These are phyloP conservation scores for Habrosyne pyritoides DNA, from an alignment of 2,888 invertebrate genomes.

Conservation along the genomic window DNA sequence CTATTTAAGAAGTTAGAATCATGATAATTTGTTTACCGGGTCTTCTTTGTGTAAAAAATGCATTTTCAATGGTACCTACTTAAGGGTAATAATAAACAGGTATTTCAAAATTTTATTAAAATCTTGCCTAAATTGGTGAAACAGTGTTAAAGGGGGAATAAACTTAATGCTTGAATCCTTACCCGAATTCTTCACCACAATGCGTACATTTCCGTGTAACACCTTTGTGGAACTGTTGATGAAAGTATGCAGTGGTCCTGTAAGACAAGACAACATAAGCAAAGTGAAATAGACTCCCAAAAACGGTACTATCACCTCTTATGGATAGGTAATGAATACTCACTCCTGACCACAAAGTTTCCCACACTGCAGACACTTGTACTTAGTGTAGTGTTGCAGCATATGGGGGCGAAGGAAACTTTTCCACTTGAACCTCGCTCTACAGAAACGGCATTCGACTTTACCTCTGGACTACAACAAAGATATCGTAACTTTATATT, in stretches of 20 bases:
- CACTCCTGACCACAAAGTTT: conserved; percentile 47
- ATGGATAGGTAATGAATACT: conserved; percentile 20
- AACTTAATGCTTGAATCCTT: conserved; percentile 11
- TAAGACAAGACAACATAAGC: not conserved
- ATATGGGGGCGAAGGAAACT: conserved; percentile 56
- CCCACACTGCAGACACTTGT: conserved; percentile 48
- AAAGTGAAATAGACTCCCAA: too few relatives aligned
- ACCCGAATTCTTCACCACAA: conserved; percentile 65
- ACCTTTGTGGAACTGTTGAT: conserved; percentile 60
- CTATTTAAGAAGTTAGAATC: too few relatives aligned
- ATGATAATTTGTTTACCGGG: too few relatives aligned
- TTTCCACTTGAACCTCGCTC: conserved; percentile 55
- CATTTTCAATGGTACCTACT: too few relatives aligned
- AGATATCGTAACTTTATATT: not conserved
- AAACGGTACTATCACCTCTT: not conserved
- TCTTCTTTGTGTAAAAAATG: too few relatives aligned
- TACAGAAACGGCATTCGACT: conserved; percentile 58
- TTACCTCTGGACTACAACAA: conserved; percentile 28
- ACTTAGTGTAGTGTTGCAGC: conserved; percentile 53
- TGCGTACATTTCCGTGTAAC: conserved; percentile 47
- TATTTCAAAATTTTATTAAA: not conserved
- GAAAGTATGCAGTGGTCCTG: conserved; percentile 25
- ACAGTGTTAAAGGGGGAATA: too few relatives aligned
- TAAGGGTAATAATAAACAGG: too few relatives aligned
- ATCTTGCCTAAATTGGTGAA: too few relatives aligned